These are phyloP conservation scores for Strongylocentrotus purpuratus DNA, from an alignment of 35 echinoderm and acorn worm genomes.

Conservation along the genomic window DNA sequence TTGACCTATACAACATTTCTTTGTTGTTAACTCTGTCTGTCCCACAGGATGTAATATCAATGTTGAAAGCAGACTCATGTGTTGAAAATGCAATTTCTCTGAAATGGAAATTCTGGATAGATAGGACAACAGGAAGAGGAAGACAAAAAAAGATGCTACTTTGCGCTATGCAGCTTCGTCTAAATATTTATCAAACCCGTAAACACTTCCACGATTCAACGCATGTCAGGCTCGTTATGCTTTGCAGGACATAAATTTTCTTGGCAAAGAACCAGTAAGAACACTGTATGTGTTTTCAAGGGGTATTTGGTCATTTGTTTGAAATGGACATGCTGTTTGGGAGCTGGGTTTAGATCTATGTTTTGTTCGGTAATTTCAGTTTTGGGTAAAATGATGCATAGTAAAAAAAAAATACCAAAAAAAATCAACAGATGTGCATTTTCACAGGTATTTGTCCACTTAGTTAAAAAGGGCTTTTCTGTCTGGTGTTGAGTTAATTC, in stretches of 20 bases:
- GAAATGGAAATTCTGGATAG: not conserved
- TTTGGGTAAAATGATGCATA: not conserved
- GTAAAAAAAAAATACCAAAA: not conserved
- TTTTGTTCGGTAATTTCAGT: not conserved
- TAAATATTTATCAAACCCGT: slow-evolving; percentile 31
- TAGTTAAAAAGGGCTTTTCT: too few species aligned
- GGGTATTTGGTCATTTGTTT: not conserved
- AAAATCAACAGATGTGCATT: too few species aligned
- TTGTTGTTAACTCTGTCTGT: too few species aligned
- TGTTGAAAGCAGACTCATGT: not conserved
- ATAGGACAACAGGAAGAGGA: not conserved
- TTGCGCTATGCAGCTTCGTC: not conserved
- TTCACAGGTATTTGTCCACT: too few species aligned
- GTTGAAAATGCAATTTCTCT: not conserved
- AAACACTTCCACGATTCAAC: slow-evolving; percentile 19
- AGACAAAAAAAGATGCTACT: not conserved
- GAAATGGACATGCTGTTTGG: not conserved
- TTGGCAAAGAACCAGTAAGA: not conserved
- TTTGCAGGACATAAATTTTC: not conserved
- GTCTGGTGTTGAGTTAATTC: too few species aligned
- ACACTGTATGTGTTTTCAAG: not conserved
- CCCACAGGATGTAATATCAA: not conserved
- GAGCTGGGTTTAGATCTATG: not conserved
- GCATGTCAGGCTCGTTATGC: slow-evolving; percentile 15
- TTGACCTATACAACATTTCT: too few species aligned